These are phyloP conservation scores for Lycia hirtaria DNA, from an alignment of 2,888 invertebrate genomes.

Conservation along the genomic window DNA sequence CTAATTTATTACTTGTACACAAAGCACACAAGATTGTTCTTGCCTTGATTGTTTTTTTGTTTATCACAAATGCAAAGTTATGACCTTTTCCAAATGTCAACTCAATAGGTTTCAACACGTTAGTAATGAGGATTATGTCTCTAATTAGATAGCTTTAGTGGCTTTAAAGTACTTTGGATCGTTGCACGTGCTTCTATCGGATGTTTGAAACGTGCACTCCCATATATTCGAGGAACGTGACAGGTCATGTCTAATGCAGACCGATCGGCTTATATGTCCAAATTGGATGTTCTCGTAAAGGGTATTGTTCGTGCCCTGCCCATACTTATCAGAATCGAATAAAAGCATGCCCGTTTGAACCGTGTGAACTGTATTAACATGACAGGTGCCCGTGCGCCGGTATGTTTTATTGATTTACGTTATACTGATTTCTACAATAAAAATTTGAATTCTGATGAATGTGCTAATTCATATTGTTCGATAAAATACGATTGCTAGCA, in stretches of 20 bases:
- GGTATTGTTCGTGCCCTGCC: constrained; percentile 30
- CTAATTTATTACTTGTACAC: constrained; percentile 53
- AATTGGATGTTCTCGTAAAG: constrained; percentile 31
- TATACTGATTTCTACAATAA: constrained; percentile 24
- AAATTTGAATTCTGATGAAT: constrained; percentile 41
- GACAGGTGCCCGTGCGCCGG: constrained; percentile 4
- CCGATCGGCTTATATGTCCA: constrained; percentile 43
- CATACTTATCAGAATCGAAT: constrained; percentile 20
- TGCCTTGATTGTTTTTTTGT: constrained; percentile 22
- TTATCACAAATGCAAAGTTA: constrained; percentile 8
- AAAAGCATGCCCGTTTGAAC: constrained; percentile 19
- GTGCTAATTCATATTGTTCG: constrained; percentile 53
- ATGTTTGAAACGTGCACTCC: constrained; percentile 41
- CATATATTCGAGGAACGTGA: constrained; percentile 52
- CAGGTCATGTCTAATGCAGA: constrained; percentile 48
- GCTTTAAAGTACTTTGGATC: constrained; percentile 44
- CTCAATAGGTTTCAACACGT: constrained; percentile 15
- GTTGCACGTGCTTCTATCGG: constrained; percentile 52
- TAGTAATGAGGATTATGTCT: constrained; percentile 35
- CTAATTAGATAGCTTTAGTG: constrained; percentile 55
- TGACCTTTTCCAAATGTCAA: constrained; percentile 16
- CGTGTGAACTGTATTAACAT: constrained; percentile 34
- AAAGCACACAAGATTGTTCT: constrained; percentile 23
- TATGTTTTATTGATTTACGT: constrained; percentile 20
- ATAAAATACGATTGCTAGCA: constrained; percentile 34